Conservation (phyloP, 2,113 vertebrate genomes). For the western clawed frog (Xenopus tropicalis) region DNA sequence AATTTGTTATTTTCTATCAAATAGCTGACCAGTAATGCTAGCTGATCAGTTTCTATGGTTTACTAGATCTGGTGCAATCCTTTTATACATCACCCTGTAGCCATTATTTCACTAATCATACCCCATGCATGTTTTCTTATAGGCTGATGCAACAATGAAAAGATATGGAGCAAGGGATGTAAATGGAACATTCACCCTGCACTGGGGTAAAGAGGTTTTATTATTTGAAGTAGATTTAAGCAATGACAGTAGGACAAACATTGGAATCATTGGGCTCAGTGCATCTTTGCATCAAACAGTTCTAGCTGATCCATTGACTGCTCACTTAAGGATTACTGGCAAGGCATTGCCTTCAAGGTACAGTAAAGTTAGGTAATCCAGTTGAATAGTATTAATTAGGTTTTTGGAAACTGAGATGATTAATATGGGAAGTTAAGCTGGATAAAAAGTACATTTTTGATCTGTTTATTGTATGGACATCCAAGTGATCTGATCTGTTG, state of each 20-base stretch:
- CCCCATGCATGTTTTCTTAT: background rate
- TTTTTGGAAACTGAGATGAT: too few species aligned
- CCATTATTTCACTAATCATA: background rate
- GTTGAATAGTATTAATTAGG: too few species aligned
- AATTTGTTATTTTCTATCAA: too few species aligned
- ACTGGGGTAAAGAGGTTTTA: constrained; percentile 55
- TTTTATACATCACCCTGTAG: too few species aligned
- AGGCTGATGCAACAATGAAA: constrained; percentile 62
- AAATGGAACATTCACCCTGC: constrained; percentile 60
- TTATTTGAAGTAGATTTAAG: constrained; percentile 57
- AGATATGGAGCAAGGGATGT: constrained; percentile 47
- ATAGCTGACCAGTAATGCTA: background rate
- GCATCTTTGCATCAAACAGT: constrained; percentile 65
- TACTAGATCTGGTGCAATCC: too few species aligned
- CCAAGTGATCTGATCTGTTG: too few species aligned
- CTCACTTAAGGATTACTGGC: constrained; percentile 61
- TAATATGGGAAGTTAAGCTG: too few species aligned
- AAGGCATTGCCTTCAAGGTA: constrained; percentile 72
- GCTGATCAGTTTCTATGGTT: too few species aligned
- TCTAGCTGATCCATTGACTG: constrained; percentile 49
- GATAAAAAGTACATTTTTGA: too few species aligned
- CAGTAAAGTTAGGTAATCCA: background rate
- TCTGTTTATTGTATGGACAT: too few species aligned
- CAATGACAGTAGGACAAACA: constrained; percentile 50
- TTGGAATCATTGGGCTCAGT: constrained; percentile 47